Percentiles rank a stretch among this genome's conserved stretches.
These are phyloP conservation scores for Gallinago nigripennis DNA, from an alignment of 2,797 vertebrate genomes.

Conservation along the genomic window DNA sequence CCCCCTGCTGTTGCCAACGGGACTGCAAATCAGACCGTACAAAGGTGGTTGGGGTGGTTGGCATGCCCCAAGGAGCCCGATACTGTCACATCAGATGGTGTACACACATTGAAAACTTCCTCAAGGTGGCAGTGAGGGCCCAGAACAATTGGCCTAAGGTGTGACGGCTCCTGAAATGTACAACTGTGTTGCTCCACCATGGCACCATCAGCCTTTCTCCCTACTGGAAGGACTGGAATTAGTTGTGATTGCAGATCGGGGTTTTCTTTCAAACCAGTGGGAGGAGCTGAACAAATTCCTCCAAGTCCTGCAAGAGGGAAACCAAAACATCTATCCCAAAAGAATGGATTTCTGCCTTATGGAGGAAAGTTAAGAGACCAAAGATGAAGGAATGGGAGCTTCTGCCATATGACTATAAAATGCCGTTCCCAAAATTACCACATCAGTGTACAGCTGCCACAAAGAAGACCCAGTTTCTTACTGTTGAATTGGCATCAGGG, in stretches of 20 bases:
- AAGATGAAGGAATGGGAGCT: neutral
- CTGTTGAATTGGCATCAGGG: neutral
- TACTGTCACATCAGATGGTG: accelerated
- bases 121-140: slow-evolving; percentile 30
- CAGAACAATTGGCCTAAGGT: neutral
- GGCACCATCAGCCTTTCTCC: neutral
- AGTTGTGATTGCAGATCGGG: neutral
- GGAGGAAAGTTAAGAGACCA: neutral
- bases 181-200: neutral
- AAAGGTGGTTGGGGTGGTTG: accelerated
- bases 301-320: neutral
- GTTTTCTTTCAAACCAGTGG: neutral
- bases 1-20: neutral
- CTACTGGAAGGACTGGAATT: neutral
- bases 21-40: neutral
- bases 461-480: neutral
- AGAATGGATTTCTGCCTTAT: neutral
- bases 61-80: accelerated
- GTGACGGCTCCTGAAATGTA: neutral
- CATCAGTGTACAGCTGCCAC: neutral
- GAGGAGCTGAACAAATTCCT: neutral
- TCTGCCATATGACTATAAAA: neutral
- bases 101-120: neutral
- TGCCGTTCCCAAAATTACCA: neutral
- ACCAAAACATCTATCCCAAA: neutral